Conservation (phyloP, 92 coral and sea anemone genomes). For the Porites cylindrica region DNA sequence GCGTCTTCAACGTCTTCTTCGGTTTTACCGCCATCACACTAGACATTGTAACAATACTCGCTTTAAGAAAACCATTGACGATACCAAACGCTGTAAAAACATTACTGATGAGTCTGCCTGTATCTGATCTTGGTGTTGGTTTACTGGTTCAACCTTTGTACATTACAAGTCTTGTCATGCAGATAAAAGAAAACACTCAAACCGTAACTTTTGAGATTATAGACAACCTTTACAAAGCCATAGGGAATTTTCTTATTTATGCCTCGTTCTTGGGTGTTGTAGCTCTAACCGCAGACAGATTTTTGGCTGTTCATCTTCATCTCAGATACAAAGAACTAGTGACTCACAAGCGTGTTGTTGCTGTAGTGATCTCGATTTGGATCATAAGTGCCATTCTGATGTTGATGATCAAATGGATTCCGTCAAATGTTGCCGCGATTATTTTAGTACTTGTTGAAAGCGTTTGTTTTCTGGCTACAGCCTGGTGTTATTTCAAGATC, state of each 20-base stretch:
- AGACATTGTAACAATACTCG: too few species aligned
- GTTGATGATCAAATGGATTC: neutral
- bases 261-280: conserved; percentile 16
- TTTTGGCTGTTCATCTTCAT: conserved; percentile 24
- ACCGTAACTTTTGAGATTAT: neutral
- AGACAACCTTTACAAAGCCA: too few species aligned
- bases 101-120: too few species aligned
- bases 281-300: conserved; percentile 22
- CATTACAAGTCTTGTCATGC: too few species aligned
- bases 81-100: too few species aligned
- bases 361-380: conserved; percentile 4
- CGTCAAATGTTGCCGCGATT: too few species aligned
- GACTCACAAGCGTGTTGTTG: conserved; percentile 19
- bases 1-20: too few species aligned
- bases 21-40: too few species aligned
- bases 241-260: neutral
- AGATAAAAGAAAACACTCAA: neutral
- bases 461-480: neutral
- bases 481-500: neutral
- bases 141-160: too few species aligned
- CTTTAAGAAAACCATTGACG: too few species aligned
- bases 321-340: conserved; percentile 22
- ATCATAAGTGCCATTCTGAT: neutral
- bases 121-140: too few species aligned
- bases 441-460: neutral